Evolutionary conservation across 2,888 invertebrate genomes (phyloP).

Genomic region (Tigriopus californicus): DNA sequence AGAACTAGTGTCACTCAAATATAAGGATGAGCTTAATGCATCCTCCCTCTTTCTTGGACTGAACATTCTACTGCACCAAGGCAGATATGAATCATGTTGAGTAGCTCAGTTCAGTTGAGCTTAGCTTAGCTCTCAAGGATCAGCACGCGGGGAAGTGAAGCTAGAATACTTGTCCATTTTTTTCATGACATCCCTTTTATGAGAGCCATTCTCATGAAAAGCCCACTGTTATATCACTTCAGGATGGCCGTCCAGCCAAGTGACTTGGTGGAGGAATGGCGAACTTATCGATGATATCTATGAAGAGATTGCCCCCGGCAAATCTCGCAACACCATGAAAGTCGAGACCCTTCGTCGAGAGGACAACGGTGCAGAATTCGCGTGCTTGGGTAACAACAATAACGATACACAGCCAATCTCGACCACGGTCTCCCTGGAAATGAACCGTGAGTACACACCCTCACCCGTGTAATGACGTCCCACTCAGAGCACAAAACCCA

Average conservation of each 20-base stretch:
- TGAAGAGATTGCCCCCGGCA: slow-evolving; percentile 9
- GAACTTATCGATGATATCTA: slow-evolving; percentile 7
- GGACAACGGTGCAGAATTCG: slow-evolving; percentile 46
- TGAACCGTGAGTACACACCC: slow-evolving; percentile 24
- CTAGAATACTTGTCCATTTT: neutral
- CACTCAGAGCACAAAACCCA: no score
- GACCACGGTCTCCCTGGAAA: slow-evolving; percentile 45
- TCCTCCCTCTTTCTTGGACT: neutral
- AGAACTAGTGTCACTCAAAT: neutral
- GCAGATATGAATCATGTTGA: no score
- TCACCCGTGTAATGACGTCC: no score
- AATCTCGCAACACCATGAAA: slow-evolving; percentile 21
- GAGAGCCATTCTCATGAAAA: neutral
- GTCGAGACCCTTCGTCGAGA: slow-evolving; percentile 37
- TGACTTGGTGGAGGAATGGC: slow-evolving; percentile 9
- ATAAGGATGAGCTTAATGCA: neutral
- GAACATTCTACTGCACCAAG: no score
- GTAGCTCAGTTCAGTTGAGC: no score
- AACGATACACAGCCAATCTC: slow-evolving; percentile 44
- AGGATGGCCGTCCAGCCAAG: slow-evolving; percentile 6
- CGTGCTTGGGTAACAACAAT: slow-evolving; percentile 53
- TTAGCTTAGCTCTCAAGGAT: no score
- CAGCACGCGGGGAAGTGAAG: no score
- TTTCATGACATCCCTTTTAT: neutral
- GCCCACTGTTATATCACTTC: neutral